phyloP scores from a whole-genome alignment of 2,888 invertebrate genomes.

The Sinelater perroti region DNA sequence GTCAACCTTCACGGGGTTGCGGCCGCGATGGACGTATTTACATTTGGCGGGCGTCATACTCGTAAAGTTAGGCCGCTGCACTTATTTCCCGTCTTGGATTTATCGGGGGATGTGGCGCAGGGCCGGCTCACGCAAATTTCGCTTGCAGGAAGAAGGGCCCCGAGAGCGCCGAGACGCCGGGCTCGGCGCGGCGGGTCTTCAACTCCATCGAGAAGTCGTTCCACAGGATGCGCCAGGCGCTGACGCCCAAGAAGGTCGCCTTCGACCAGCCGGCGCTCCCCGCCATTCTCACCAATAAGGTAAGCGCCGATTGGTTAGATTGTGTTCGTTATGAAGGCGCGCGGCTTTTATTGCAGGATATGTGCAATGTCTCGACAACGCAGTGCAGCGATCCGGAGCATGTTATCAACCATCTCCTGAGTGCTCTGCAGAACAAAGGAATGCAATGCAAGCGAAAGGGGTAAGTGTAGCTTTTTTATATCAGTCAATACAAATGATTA shows the following conservation, averaged over 20 bases:
- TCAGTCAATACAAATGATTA: too few relatives aligned
- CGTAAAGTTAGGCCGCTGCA: slow-evolving; percentile 39
- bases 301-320: slow-evolving; percentile 43
- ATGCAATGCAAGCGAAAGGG: slow-evolving; percentile 72
- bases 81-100: slow-evolving; percentile 10
- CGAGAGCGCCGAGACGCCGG: slow-evolving; percentile 56
- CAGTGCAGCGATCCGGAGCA: slow-evolving; percentile 70
- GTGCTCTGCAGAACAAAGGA: slow-evolving; percentile 69
- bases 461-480: too few relatives aligned
- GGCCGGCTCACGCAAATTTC: too few relatives aligned
- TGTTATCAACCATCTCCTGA: slow-evolving; percentile 68
- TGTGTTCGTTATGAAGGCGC: neutral
- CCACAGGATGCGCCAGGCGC: slow-evolving; percentile 71
- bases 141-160: slow-evolving; percentile 42
- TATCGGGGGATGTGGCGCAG: too few relatives aligned
- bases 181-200: slow-evolving; percentile 68
- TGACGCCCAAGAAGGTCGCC: slow-evolving; percentile 68
- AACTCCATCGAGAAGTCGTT: slow-evolving; percentile 76
- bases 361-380: slow-evolving; percentile 78
- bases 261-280: slow-evolving; percentile 53
- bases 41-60: slow-evolving; percentile 38
- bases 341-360: slow-evolving; percentile 60
- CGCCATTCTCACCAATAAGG: slow-evolving; percentile 62
- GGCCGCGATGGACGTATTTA: slow-evolving; percentile 42
- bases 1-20: slow-evolving; percentile 49